Percentiles rank a stretch among this genome's conserved stretches.
Evolutionary conservation across 1,140 invertebrate genomes (phyloP).

Genomic region (Homarus americanus): DNA sequence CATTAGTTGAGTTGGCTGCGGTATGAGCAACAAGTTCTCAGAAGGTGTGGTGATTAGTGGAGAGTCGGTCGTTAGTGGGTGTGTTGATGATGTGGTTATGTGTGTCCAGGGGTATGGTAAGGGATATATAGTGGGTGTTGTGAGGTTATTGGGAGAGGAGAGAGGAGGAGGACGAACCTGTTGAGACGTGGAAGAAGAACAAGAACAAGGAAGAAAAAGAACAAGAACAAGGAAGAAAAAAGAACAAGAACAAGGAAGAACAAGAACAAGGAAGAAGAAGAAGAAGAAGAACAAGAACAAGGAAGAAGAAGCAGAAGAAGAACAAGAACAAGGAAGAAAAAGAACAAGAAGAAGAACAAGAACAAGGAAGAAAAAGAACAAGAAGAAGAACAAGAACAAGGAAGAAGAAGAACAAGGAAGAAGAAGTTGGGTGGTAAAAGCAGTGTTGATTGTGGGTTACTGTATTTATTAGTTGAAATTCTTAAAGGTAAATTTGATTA

Average conservation of each 20-base stretch:
- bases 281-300: neutral
- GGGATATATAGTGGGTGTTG: neutral
- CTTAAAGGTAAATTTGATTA: too few species aligned
- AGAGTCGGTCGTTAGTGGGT: too few species aligned
- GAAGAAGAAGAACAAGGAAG: neutral
- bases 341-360: neutral
- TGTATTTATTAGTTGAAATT: too few species aligned
- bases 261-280: neutral
- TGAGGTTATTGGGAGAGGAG: neutral
- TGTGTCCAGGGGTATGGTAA: neutral
- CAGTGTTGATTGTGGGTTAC: neutral
- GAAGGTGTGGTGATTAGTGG: too few species aligned
- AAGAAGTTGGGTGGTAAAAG: neutral
- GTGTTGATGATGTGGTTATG: neutral
- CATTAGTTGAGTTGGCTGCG: too few species aligned
- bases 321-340: neutral
- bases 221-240: neutral
- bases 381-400: neutral
- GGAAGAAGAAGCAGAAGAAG: too few species aligned
- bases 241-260: neutral
- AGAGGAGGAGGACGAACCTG: neutral
- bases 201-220: neutral
- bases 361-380: neutral
- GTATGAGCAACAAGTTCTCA: too few species aligned
- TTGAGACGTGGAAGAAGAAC: neutral